phyloP scores from a whole-genome alignment of 2,888 invertebrate genomes.

The Nudaria mundana region DNA sequence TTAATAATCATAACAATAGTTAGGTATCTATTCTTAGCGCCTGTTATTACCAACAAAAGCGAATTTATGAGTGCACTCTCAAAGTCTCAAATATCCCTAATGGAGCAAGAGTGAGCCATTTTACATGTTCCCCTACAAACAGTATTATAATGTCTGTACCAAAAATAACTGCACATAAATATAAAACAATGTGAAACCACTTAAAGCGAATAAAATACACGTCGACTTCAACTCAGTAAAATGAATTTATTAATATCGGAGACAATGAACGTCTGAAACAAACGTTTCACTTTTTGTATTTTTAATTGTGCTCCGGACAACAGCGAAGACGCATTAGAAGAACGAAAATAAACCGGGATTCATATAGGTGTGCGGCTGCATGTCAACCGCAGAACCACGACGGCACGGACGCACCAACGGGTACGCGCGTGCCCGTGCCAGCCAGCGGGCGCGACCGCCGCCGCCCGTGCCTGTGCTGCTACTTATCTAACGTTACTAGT shows the following conservation, averaged over 20 bases:
- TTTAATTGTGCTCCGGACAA: constrained; percentile 79
- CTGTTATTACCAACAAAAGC: constrained; percentile 73
- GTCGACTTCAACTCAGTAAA: constrained; percentile 79
- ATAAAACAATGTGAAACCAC: constrained; percentile 82
- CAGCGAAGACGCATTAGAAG: constrained; percentile 78
- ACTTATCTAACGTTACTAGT: constrained; percentile 7
- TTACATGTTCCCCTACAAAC: constrained; percentile 79
- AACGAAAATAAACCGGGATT: constrained; percentile 76
- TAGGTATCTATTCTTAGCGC: constrained; percentile 57
- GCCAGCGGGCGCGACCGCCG: constrained; percentile 11
- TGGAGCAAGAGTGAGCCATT: constrained; percentile 78
- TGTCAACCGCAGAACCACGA: constrained; percentile 12
- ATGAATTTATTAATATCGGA: constrained; percentile 82
- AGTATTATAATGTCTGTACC: constrained; percentile 78
- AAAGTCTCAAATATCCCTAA: constrained; percentile 79
- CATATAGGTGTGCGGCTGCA: constrained; percentile 66
- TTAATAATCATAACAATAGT: constrained; percentile 53
- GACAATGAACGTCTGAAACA: constrained; percentile 81
- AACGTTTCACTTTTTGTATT: constrained; percentile 79
- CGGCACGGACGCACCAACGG: constrained; percentile 21
- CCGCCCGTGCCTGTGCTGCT: constrained; percentile 4
- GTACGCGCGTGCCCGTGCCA: constrained; percentile 18
- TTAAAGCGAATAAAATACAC: constrained; percentile 82
- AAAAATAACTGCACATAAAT: constrained; percentile 81
- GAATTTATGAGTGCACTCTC: constrained; percentile 79